These are phyloP conservation scores for Idaea dimidiata DNA, from an alignment of 2,888 invertebrate genomes.

Conservation along the genomic window DNA sequence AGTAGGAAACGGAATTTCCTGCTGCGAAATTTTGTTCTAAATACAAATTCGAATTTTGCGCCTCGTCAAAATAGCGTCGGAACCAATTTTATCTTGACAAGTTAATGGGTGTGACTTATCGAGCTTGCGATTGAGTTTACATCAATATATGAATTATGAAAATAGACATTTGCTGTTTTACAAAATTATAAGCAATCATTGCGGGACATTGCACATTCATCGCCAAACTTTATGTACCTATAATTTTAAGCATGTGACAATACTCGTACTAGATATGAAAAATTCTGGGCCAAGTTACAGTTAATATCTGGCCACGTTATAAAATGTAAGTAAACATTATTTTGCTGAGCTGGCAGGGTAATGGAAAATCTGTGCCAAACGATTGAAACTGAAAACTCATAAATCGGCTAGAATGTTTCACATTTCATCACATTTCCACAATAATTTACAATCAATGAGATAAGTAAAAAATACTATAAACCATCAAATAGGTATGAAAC, in stretches of 20 bases:
- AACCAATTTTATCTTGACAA: neutral
- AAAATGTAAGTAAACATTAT: neutral
- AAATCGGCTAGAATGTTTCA: neutral
- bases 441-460: neutral
- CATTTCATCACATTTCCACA: neutral
- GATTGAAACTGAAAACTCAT: neutral
- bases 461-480: too few relatives aligned
- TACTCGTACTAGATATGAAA: too few relatives aligned
- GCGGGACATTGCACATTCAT: too few relatives aligned
- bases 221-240: too few relatives aligned
- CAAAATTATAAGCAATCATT: too few relatives aligned
- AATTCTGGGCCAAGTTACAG: too few relatives aligned
- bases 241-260: too few relatives aligned
- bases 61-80: neutral
- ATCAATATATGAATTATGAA: neutral
- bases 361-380: neutral
- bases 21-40: constrained; percentile 18
- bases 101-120: neutral
- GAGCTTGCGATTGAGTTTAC: neutral
- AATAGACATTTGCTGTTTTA: neutral
- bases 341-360: neutral
- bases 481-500: too few relatives aligned
- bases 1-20: constrained; percentile 31
- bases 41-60: constrained; percentile 26
- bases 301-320: neutral